Evolutionary conservation across 2,113 vertebrate genomes (phyloP).

Genomic region (Uropsilus gracilis): DNA sequence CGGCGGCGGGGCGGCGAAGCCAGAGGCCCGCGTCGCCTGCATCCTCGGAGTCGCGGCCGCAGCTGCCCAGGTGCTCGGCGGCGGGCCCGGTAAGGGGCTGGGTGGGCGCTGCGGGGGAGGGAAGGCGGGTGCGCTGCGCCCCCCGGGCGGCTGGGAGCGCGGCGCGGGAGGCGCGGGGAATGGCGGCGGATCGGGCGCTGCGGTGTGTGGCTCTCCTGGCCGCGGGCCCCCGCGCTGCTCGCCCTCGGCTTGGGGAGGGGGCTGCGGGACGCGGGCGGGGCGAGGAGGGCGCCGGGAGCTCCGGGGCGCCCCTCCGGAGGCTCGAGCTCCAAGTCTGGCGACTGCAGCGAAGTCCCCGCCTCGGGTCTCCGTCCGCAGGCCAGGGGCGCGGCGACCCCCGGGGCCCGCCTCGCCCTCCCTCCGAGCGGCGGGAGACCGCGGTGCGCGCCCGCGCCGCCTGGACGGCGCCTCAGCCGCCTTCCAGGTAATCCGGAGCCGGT

Average conservation of each 20-base stretch:
- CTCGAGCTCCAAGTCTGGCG: neutral
- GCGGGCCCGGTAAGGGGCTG: neutral
- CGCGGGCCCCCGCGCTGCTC: neutral
- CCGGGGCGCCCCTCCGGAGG: neutral
- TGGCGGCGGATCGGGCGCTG: conserved; percentile 64
- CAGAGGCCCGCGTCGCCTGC: conserved; percentile 22
- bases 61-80: conserved; percentile 58
- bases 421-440: neutral
- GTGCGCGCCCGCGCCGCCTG: neutral
- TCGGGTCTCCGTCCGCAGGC: neutral
- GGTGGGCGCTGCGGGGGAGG: conserved; percentile 16
- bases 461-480: neutral
- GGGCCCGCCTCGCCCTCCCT: neutral
- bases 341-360: neutral
- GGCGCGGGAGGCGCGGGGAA: conserved; percentile 49
- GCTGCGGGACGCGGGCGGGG: neutral
- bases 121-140: conserved; percentile 21
- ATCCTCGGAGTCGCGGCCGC: conserved; percentile 29
- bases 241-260: neutral
- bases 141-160: conserved; percentile 14
- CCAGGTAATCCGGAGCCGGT: conserved; percentile 45
- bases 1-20: neutral
- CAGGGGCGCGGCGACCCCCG: neutral
- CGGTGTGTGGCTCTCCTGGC: conserved; percentile 42
- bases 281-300: neutral